Percentiles rank a stretch among this genome's conserved stretches.
phyloP scores from a whole-genome alignment of 2,888 invertebrate genomes.

The Lampropteryx suffumata region DNA sequence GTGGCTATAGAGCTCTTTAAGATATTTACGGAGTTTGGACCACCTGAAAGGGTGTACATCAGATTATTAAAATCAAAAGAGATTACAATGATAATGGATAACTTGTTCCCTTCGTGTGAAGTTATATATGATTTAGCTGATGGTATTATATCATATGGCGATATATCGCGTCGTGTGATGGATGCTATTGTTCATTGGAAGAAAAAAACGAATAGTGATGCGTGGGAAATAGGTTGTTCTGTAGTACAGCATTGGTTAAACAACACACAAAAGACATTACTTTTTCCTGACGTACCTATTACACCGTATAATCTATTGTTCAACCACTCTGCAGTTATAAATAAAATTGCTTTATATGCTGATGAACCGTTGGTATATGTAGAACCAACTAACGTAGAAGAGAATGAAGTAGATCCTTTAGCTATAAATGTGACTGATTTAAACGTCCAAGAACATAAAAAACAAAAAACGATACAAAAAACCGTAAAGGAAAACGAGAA shows the following conservation, averaged over 20 bases:
- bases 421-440: no score
- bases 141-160: background rate
- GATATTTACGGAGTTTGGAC: constrained; percentile 11
- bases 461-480: no score
- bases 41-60: background rate
- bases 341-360: no score
- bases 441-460: no score
- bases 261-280: background rate
- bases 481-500: no score
- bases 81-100: background rate
- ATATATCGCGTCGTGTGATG: background rate
- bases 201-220: background rate
- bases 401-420: no score
- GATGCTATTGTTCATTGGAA: constrained; percentile 1
- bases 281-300: background rate
- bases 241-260: constrained; percentile 2
- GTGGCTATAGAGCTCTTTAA: constrained; percentile 5
- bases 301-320: constrained; percentile 8
- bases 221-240: constrained; percentile 10
- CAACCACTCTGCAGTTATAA: no score
- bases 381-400: no score
- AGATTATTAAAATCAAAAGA: no score
- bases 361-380: no score
- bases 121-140: no score
- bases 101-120: background rate